Conservation (phyloP, 37 sponge, comb jelly and placozoan genomes). For the Spongilla lacustris region DNA sequence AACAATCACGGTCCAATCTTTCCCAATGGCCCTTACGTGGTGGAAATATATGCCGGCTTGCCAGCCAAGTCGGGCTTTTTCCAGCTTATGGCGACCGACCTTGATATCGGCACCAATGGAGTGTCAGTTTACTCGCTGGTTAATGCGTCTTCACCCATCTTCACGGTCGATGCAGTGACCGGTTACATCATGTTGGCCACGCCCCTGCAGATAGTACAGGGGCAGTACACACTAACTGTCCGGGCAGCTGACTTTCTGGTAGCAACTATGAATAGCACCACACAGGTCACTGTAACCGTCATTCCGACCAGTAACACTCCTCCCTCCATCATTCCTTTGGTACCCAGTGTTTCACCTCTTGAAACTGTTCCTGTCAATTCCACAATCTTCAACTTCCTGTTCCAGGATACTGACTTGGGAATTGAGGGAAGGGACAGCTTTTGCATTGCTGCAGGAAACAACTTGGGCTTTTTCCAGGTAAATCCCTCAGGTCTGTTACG, state of each 20-base stretch:
- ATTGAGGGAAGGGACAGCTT: constrained; percentile 42
- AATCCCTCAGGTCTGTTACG: not conserved
- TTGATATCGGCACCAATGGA: constrained; percentile 56
- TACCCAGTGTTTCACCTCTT: not conserved
- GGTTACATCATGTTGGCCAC: constrained; percentile 28
- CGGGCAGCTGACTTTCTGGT: constrained; percentile 29
- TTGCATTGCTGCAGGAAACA: constrained; percentile 62
- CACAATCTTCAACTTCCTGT: not conserved
- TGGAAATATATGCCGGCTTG: constrained; percentile 61
- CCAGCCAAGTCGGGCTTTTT: constrained; percentile 49
- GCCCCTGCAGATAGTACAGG: not conserved
- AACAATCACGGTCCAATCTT: constrained; percentile 72
- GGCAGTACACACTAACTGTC: constrained; percentile 17
- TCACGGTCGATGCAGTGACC: constrained; percentile 30
- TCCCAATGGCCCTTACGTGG: not conserved
- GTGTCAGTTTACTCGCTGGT: not conserved
- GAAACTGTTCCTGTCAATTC: constrained; percentile 29
- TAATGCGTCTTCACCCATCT: not conserved
- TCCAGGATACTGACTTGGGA: constrained; percentile 22
- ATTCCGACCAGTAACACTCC: constrained; percentile 39
- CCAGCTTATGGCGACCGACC: constrained; percentile 36
- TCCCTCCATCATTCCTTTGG: constrained; percentile 17
- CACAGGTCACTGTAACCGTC: constrained; percentile 24
- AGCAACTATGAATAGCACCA: constrained; percentile 3
- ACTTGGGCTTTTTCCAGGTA: constrained; percentile 17